phyloP scores from a whole-genome alignment of 2,888 invertebrate genomes.

The Pimpla rufipes region DNA sequence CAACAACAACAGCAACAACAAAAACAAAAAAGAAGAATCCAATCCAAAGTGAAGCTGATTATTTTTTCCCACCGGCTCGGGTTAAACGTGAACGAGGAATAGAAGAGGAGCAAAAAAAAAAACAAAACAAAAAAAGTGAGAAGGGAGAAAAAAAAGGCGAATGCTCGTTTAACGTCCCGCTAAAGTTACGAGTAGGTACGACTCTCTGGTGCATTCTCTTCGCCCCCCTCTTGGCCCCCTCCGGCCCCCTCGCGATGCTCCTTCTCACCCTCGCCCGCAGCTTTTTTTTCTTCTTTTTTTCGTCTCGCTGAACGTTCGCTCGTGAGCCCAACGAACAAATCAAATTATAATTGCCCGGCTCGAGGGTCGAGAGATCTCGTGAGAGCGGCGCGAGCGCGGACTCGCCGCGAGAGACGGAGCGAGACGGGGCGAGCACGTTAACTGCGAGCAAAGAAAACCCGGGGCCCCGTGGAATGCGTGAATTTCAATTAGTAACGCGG shows the following conservation, averaged over 20 bases:
- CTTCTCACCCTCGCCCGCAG: not conserved
- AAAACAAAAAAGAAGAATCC: not conserved
- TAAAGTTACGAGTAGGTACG: no score
- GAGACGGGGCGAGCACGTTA: conserved; percentile 40
- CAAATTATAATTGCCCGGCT: conserved; percentile 31
- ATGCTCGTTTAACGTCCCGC: no score
- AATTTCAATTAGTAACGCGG: conserved; percentile 68
- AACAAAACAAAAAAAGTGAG: no score
- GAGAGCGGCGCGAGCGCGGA: not conserved
- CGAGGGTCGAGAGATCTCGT: conserved; percentile 28
- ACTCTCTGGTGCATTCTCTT: no score
- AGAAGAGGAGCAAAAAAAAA: no score
- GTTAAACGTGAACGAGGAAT: no score
- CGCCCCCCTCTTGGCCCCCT: no score
- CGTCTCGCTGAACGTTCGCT: no score
- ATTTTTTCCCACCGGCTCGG: no score
- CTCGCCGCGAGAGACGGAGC: not conserved
- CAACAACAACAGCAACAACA: no score
- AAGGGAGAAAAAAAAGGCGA: no score
- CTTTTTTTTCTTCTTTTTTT: not conserved
- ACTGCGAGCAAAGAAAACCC: conserved; percentile 48
- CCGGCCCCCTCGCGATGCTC: not conserved
- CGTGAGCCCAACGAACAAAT: conserved; percentile 21
- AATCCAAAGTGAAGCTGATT: no score
- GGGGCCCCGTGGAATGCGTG: conserved; percentile 64